A percentile compares a stretch with the other conserved stretches of the same genome.
phyloP scores from a whole-genome alignment of 2,888 invertebrate species.

The Hecatera dysodea region DNA sequence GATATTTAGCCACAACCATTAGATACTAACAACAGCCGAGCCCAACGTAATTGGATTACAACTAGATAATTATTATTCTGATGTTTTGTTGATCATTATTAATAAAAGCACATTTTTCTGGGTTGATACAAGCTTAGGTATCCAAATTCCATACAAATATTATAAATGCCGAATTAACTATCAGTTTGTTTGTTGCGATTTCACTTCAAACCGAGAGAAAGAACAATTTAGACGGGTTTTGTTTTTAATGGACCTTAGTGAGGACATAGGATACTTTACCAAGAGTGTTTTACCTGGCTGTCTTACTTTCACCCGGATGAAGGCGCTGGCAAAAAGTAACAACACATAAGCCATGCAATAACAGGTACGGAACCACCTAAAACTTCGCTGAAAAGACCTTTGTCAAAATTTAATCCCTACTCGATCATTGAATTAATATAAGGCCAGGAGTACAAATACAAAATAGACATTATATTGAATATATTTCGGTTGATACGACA shows the following conservation, averaged over 20 bases:
- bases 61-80: constrained; percentile 1
- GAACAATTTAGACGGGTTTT: too few relatives aligned
- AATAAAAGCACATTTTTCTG: background rate
- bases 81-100: constrained; percentile 22
- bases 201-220: too few relatives aligned
- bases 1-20: constrained; percentile 26
- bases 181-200: too few relatives aligned
- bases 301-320: too few relatives aligned
- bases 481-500: constrained; percentile 39
- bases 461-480: constrained; percentile 49
- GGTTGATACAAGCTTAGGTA: background rate
- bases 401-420: constrained; percentile 34
- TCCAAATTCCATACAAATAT: too few relatives aligned
- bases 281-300: too few relatives aligned
- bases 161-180: too few relatives aligned
- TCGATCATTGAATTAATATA: constrained; percentile 53
- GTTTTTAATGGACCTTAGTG: too few relatives aligned
- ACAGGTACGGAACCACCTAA: constrained; percentile 5
- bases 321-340: too few relatives aligned
- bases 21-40: constrained; percentile 5
- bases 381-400: constrained; percentile 16
- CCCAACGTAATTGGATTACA: constrained; percentile 34
- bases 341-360: constrained; percentile 12
- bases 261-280: too few relatives aligned
- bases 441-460: constrained; percentile 45